Evolutionary conservation across 2,797 vertebrate genomes (phyloP).

Genomic region (Echiichthys vipera): DNA sequence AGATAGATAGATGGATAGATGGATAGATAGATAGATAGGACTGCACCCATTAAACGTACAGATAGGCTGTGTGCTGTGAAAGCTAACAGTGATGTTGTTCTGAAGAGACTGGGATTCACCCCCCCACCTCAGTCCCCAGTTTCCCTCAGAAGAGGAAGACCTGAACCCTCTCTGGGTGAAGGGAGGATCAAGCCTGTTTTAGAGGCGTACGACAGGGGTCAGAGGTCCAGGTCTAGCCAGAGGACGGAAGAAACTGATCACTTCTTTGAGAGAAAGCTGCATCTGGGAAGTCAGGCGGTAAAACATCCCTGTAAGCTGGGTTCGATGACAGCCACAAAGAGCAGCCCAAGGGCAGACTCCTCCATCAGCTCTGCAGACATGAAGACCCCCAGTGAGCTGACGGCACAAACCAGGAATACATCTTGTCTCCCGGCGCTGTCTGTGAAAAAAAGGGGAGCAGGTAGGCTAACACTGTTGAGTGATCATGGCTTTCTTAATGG

Average conservation of each 20-base stretch:
- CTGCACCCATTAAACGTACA: too few relatives aligned
- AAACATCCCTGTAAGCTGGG: neutral
- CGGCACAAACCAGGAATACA: neutral
- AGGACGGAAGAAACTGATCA: neutral
- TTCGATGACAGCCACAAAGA: neutral
- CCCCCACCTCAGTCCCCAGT: neutral
- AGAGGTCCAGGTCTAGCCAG: neutral
- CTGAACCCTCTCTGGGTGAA: neutral
- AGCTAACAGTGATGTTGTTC: neutral
- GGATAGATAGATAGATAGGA: neutral
- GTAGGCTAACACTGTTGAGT: neutral
- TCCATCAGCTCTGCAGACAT: neutral
- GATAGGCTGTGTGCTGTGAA: neutral
- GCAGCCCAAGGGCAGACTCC: neutral
- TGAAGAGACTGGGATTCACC: neutral
- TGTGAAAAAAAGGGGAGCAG: neutral
- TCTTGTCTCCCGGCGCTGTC: neutral
- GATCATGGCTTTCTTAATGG: neutral
- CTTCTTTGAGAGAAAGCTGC: neutral
- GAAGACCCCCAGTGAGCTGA: neutral
- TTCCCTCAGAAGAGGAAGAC: neutral
- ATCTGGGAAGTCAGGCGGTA: neutral
- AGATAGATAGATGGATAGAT: neutral
- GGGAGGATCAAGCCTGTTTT: neutral
- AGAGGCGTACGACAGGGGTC: neutral